Percentiles rank a stretch among this genome's conserved stretches.
Conservation (phyloP, 2,888 invertebrate species). For the Iphiclides podalirius region DNA sequence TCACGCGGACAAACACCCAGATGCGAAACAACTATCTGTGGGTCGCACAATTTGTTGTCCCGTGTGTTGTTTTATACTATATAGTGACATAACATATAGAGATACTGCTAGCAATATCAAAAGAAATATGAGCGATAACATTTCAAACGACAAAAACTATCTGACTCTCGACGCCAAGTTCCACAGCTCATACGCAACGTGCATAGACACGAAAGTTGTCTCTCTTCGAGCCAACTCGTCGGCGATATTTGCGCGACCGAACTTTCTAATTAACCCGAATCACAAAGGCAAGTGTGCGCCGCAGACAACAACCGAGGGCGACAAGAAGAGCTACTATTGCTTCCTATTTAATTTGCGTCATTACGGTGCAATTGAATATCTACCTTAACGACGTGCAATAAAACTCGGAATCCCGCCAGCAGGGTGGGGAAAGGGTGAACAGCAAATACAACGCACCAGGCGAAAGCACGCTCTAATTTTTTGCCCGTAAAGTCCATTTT, state of each 20-base stretch:
- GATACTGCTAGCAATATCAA: too few species aligned
- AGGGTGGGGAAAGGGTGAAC: constrained; percentile 20
- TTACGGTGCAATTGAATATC: constrained; percentile 27
- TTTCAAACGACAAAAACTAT: too few species aligned
- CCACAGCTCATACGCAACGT: too few species aligned
- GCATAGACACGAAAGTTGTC: constrained; percentile 33
- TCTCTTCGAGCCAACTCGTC: constrained; percentile 34
- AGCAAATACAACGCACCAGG: constrained; percentile 25
- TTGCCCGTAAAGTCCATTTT: constrained; percentile 36
- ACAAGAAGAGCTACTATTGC: constrained; percentile 50
- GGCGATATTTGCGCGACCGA: constrained; percentile 40
- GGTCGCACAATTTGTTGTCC: too few species aligned
- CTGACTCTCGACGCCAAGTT: too few species aligned
- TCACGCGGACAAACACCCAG: too few species aligned
- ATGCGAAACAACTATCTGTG: too few species aligned
- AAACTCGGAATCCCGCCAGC: constrained; percentile 25
- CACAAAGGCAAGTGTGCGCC: constrained; percentile 53
- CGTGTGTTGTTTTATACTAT: too few species aligned
- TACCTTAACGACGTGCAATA: constrained; percentile 30
- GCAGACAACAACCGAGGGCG: constrained; percentile 55
- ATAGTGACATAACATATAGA: too few species aligned
- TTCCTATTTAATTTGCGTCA: constrained; percentile 37
- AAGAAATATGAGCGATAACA: too few species aligned
- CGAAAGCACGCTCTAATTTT: constrained; percentile 37
- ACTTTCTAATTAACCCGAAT: constrained; percentile 68